Conservation (phyloP, 1,140 invertebrate genomes). For the Whitmania pigra region DNA sequence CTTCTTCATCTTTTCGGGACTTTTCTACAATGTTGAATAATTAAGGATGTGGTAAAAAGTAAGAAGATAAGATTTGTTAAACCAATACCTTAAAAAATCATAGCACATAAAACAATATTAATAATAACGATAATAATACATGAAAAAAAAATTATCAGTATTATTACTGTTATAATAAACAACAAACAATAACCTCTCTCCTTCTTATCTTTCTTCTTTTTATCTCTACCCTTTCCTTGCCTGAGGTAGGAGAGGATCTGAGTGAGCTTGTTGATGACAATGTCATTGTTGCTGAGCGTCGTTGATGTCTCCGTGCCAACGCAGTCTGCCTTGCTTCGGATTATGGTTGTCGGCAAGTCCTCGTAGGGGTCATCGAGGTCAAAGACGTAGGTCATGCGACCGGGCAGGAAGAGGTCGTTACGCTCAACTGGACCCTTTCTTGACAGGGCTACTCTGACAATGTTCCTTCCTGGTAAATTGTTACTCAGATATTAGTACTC, state of each 20-base stretch:
- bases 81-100: too few species aligned
- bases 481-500: neutral
- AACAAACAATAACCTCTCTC: slow-evolving; percentile 27
- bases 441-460: slow-evolving; percentile 46
- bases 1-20: slow-evolving; percentile 34
- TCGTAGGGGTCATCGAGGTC: slow-evolving; percentile 76
- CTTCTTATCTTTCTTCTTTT: slow-evolving; percentile 40
- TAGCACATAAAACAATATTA: too few species aligned
- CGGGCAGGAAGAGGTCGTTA: slow-evolving; percentile 88
- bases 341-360: slow-evolving; percentile 88
- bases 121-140: slow-evolving; percentile 9
- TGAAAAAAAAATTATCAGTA: neutral
- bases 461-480: slow-evolving; percentile 36
- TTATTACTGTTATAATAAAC: too few species aligned
- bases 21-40: slow-evolving; percentile 27
- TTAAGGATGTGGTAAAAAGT: too few species aligned
- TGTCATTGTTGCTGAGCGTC: slow-evolving; percentile 81
- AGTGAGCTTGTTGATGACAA: slow-evolving; percentile 87
- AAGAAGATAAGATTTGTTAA: too few species aligned
- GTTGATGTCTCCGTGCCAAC: slow-evolving; percentile 60
- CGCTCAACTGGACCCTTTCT: slow-evolving; percentile 47
- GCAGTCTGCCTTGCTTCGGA: slow-evolving; percentile 86
- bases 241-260: slow-evolving; percentile 90
- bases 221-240: slow-evolving; percentile 38
- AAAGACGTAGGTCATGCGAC: slow-evolving; percentile 94